Evolutionary conservation across 1,140 invertebrate species (phyloP), one percentile per base, ranked within the genome.

Genomic region (Trachymyrmex septentrionalis): DNA sequence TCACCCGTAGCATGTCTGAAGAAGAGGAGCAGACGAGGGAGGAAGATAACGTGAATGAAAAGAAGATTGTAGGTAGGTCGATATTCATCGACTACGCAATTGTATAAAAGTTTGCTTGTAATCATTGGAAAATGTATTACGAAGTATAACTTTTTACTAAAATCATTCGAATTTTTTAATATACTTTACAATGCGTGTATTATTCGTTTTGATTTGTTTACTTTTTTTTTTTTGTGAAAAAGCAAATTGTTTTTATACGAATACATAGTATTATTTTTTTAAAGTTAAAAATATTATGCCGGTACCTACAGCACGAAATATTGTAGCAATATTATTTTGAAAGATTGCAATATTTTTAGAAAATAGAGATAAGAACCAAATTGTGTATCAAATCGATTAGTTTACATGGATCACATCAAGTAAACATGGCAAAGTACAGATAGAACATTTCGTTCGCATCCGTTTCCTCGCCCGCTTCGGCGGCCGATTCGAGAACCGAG

Each of bases 11-110:
- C 12, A 81, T 80, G 16, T 94, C 94, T 16, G 71, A 92, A 3
- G 94, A 94, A 7, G 93, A 90, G 6, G 92, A 92, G 10, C 90
- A 90, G 3, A 14, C 72, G 5, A 91, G 93, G 0, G 93, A 91
- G 48, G 91, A 92, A 30, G 91, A 91, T 38, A 76, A 85, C 50
- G 89, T 90, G 30, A 86, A 85, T 24, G 78, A 87, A n/a, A 88
- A 86, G n/a, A 91, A 88, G 38, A 75, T 38, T 44, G 57, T 86
- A 87, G 87, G 89, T 89, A 63, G 24, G 64, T 67, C 19, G 34
- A 24, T 34, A 34, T 53, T 10, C 5, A 21, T 10, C 14, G 24
- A 24, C 30, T 80, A 44, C 9, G 9, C 10, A 44, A 10, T 44
- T 44, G n/a, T 21, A 14, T 12, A 63, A 48, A 63, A 38, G 16